Evolutionary conservation across 2,888 invertebrate genomes (phyloP).

Genomic region (Ormyrus nitidulus): DNA sequence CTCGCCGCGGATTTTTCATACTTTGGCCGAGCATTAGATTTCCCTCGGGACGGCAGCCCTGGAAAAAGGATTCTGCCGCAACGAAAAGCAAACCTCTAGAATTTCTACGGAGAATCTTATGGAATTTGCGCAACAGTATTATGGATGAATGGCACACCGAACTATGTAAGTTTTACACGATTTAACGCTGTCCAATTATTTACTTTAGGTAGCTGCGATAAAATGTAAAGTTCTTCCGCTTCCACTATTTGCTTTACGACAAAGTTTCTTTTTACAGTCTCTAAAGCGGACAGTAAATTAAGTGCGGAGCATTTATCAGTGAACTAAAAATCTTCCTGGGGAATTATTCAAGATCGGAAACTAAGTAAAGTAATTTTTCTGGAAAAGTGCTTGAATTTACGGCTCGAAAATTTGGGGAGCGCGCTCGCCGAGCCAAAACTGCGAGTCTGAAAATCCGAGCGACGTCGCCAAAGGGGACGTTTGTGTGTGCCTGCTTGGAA

Average conservation of each 20-base stretch:
- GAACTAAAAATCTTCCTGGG: neutral
- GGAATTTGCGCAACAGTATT: constrained; percentile 14
- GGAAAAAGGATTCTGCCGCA: too few relatives aligned
- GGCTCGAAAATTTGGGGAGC: neutral
- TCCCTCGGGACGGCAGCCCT: too few relatives aligned
- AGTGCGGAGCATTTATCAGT: too few relatives aligned
- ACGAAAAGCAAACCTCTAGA: neutral
- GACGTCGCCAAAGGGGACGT: neutral
- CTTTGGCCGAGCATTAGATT: too few relatives aligned
- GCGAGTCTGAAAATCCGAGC: neutral
- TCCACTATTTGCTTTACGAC: neutral
- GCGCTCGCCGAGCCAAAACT: neutral
- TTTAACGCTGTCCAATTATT: constrained; percentile 47
- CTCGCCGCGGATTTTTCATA: too few relatives aligned
- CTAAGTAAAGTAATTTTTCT: too few relatives aligned
- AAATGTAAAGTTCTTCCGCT: constrained; percentile 20
- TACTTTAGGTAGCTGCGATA: constrained; percentile 21
- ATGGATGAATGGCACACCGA: neutral
- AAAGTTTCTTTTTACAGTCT: constrained; percentile 18
- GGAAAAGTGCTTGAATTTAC: neutral
- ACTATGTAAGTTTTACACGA: constrained; percentile 34
- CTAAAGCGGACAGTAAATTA: neutral
- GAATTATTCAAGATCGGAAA: neutral
- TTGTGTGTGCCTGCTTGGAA: constrained; percentile 14
- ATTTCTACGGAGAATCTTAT: constrained; percentile 2